These are phyloP conservation scores for Automeris io DNA, from an alignment of 2,888 invertebrate genomes.

Conservation along the genomic window DNA sequence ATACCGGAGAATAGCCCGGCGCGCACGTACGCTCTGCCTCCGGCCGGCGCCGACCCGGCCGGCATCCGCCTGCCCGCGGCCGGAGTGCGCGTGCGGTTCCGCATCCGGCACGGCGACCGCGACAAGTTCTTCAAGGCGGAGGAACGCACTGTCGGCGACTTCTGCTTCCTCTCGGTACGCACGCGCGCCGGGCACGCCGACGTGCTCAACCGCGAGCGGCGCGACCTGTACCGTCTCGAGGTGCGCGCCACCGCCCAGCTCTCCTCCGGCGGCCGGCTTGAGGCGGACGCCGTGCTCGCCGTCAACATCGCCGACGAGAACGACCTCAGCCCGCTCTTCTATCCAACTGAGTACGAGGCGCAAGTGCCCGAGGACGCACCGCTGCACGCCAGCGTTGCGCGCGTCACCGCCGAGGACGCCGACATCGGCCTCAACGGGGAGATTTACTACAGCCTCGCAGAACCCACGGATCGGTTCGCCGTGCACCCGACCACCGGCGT, in stretches of 20 bases:
- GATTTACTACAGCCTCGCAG: slow-evolving; percentile 95
- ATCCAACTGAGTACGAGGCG: slow-evolving; percentile 90
- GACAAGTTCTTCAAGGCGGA: slow-evolving; percentile 96
- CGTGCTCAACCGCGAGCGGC: slow-evolving; percentile 94
- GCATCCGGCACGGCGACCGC: slow-evolving; percentile 91
- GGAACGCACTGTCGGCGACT: slow-evolving; percentile 92
- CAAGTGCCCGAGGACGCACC: slow-evolving; percentile 93
- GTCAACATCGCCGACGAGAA: slow-evolving; percentile 89
- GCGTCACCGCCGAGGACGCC: slow-evolving; percentile 94
- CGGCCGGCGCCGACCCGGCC: slow-evolving; percentile 85
- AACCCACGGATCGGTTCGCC: slow-evolving; percentile 89
- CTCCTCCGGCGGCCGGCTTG: slow-evolving; percentile 77
- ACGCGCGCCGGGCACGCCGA: slow-evolving; percentile 91
- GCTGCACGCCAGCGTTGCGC: slow-evolving; percentile 86
- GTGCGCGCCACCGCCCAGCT: slow-evolving; percentile 80
- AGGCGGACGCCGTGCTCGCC: slow-evolving; percentile 83
- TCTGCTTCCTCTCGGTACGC: slow-evolving; percentile 93
- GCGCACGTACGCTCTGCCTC: slow-evolving; percentile 88
- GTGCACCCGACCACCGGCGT: slow-evolving; percentile 95
- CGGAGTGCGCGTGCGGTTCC: slow-evolving; percentile 82
- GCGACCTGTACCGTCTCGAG: slow-evolving; percentile 87
- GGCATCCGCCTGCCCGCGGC: slow-evolving; percentile 79
- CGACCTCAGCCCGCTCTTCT: slow-evolving; percentile 96
- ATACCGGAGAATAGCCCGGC: slow-evolving; percentile 95
- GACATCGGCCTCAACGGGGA: slow-evolving; percentile 97